Percentiles rank a stretch among this genome's conserved stretches.
phyloP scores from a whole-genome alignment of 2,797 vertebrate species.

The Rhincodon typus region DNA sequence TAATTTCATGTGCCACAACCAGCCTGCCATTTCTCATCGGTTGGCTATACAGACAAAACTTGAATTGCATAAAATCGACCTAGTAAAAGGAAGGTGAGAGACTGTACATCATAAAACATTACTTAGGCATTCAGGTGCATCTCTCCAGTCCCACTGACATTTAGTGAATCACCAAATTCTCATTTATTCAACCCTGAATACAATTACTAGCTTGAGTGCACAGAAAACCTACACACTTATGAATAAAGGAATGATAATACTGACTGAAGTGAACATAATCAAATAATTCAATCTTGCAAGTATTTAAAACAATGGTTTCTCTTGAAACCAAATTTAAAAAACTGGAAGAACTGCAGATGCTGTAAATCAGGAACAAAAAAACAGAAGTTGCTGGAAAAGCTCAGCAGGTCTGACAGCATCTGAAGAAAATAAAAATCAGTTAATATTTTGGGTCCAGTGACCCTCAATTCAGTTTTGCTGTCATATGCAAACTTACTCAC shows the following conservation, averaged over 20 bases:
- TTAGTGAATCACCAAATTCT: neutral
- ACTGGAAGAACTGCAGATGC: too few species aligned
- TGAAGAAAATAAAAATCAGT: too few species aligned
- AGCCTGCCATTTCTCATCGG: neutral
- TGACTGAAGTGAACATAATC: too few species aligned
- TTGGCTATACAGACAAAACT: neutral
- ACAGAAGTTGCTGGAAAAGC: too few species aligned
- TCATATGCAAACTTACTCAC: too few species aligned
- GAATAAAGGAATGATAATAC: neutral
- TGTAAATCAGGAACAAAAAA: too few species aligned
- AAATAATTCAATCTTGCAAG: neutral
- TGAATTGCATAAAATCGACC: neutral
- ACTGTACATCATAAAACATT: neutral
- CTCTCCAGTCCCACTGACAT: neutral
- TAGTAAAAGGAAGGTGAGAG: neutral
- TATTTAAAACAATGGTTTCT: neutral
- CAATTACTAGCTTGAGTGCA: neutral
- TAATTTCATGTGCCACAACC: neutral
- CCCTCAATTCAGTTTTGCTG: too few species aligned
- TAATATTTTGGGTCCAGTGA: too few species aligned
- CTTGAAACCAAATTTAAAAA: neutral
- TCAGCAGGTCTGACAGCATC: too few species aligned
- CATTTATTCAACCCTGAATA: neutral
- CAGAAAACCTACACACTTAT: neutral
- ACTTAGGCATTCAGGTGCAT: neutral